Evolutionary conservation across 1,140 invertebrate species (phyloP), one percentile per base, ranked within the genome.

Genomic region (Bombus waltoni): DNA sequence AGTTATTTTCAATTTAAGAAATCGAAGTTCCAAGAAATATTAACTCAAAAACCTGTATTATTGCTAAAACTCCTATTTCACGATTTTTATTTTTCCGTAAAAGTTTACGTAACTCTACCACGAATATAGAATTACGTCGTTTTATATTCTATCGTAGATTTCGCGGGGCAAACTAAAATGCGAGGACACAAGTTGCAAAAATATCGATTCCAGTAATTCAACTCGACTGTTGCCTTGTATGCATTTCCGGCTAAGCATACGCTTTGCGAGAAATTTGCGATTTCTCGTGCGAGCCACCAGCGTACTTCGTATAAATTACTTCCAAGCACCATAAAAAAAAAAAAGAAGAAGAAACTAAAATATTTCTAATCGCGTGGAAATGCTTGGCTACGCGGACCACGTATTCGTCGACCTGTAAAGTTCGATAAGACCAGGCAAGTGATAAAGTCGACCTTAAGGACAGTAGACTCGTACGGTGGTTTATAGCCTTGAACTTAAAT

Each of bases 351-450:
- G 18, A 22, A 53, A 53, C 47, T 53, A 53, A 76, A 78, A 81
- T 81, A 86, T 77, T 85, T 81, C 81, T 78, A 83, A 89, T 87
- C 87, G 62, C n/a, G 70, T 40, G 74, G 65, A 75, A 84, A 79
- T 62, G 86, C 57, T 73, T 47, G 66, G 82, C 40, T 57, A 57
- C 68, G 68, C 28, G 38, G 66, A 13, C 47, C 44, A n/a, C 86
- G 87, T 88, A 88, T 62, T 89, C 91, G 87, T 35, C 91, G 91
- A 92, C 90, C 88, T 81, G 91, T 91, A 92, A 93, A 91, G 81
- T 86, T 92, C 87, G 92, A 93, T 93, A 93, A 93, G 90, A 88
- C 90, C 88, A 83, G 85, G 66, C 57, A n/a, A 25, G n/a, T 74
- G 90, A 93, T 93, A 93, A 92, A 89, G 81, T 90, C 83, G 78